phyloP scores from a whole-genome alignment of 1,140 invertebrate species.

The Fragariocoptes setiger region DNA sequence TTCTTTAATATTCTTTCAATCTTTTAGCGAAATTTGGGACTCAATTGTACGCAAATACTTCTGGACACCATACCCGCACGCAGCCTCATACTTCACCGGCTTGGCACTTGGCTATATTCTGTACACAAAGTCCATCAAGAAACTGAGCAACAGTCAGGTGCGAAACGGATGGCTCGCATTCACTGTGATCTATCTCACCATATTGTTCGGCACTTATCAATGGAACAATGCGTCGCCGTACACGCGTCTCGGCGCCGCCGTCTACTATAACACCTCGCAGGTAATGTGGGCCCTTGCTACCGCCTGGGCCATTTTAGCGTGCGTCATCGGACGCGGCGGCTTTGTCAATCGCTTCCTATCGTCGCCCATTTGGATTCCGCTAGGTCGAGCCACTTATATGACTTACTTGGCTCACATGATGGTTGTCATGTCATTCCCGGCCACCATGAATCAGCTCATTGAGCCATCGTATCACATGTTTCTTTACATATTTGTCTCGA shows the following conservation, averaged over 20 bases:
- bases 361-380: not conserved
- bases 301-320: not conserved
- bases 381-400: conserved; percentile 2
- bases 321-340: not conserved
- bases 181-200: not conserved
- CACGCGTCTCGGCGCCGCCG: conserved; percentile 20
- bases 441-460: not conserved
- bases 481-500: not conserved
- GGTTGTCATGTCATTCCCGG: conserved; percentile 1
- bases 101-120: conserved; percentile 5
- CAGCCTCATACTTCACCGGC: conserved; percentile 2
- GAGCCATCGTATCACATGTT: not conserved
- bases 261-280: conserved; percentile 39
- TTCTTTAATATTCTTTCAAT: no score
- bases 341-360: conserved; percentile 1
- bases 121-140: not conserved
- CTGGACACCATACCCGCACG: conserved; percentile 5
- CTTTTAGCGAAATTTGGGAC: not conserved
- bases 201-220: not conserved
- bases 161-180: not conserved
- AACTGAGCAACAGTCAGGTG: not conserved
- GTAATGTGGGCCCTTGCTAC: conserved; percentile 1
- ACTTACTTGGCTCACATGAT: conserved; percentile 11
- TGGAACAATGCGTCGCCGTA: not conserved
- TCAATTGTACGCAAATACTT: not conserved